These are phyloP conservation scores for Cassiopea xamachana DNA, from an alignment of 30 jellyfish, hydroid and myxozoan genomes.

Conservation along the genomic window DNA sequence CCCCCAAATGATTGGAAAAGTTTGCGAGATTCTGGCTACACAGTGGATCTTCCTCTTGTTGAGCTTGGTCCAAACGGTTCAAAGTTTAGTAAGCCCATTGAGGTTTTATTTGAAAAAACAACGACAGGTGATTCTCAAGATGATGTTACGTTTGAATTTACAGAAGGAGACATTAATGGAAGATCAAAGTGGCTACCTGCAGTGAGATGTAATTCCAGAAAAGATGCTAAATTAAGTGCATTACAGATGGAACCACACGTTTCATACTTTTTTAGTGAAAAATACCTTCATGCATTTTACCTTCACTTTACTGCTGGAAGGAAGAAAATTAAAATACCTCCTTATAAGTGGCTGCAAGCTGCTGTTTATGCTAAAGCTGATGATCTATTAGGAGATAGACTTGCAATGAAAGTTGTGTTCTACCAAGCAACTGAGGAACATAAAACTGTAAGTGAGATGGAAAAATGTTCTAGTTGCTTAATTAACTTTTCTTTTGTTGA, in stretches of 20 bases:
- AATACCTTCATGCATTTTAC: slow-evolving; percentile 13
- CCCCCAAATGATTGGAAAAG: slow-evolving; percentile 40
- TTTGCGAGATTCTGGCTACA: slow-evolving; percentile 1
- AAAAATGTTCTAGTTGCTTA: too few relatives aligned
- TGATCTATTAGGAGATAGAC: not conserved
- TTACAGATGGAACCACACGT: slow-evolving; percentile 10
- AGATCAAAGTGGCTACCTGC: slow-evolving; percentile 4
- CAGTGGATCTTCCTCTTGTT: slow-evolving; percentile 12
- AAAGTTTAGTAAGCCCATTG: slow-evolving; percentile 19
- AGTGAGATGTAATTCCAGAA: not conserved
- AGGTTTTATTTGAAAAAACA: not conserved
- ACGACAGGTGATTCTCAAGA: slow-evolving; percentile 3
- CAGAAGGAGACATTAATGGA: not conserved
- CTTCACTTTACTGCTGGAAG: slow-evolving; percentile 38
- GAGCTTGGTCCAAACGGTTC: slow-evolving; percentile 51
- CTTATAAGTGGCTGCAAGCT: not conserved
- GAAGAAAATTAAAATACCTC: not conserved
- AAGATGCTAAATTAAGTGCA: slow-evolving; percentile 22
- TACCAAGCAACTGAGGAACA: slow-evolving; percentile 14
- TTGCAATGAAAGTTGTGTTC: slow-evolving; percentile 6
- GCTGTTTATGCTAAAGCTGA: not conserved
- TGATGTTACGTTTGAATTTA: slow-evolving; percentile 8
- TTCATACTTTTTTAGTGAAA: not conserved
- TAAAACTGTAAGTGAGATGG: not conserved
- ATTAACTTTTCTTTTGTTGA: not conserved